Evolutionary conservation across 2,888 invertebrate genomes (phyloP), one percentile per base, ranked within the genome.

Genomic region (Drosophila quinaria): DNA sequence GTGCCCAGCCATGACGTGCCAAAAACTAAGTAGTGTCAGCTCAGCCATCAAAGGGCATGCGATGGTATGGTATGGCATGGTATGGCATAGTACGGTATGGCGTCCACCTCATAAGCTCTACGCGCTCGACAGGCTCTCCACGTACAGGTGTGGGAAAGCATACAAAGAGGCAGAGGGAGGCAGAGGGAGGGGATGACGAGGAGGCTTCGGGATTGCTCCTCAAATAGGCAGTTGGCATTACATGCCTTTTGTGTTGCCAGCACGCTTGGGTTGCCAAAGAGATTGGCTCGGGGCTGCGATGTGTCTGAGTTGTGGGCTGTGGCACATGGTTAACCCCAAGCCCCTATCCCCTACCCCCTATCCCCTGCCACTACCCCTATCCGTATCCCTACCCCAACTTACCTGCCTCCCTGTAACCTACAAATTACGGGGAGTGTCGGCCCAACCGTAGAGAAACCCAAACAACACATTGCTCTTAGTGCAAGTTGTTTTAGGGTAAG

Each of bases 401-500:
- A 8, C 29, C 29, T 29, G 8, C 25, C n/a, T 15, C 9, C n/a
- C 31, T 42, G 13, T 22, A 13, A 15, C 25, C 31, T 29, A 25
- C 25, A 33, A 19, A 15, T 37, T 22, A 5, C 22, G n/a, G 42
- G 54, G 54, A 55, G 54, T 42, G 54, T 1, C 54, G 54, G n/a
- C 17, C 42, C 19, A 33, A 19, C 35, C 35, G 35, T 37, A 17
- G 59, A 19, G 70, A 72, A 76, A 60, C 50, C 76, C 83, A 87
- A 84, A 84, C 84, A 84, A 80, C 87, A 79, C 81, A 84, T 87
- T 84, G 84, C 87, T 84, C 87, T 84, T 84, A 87, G 87, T 77
- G 77, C 78, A 64, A 80, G 85, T 81, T 84, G 84, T 87, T 85
- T 80, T 78, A 73, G 81, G 74, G 67, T 83, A 83, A 83, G 83